Conservation (phyloP, 1,140 invertebrate species). For the Pygmarrhopalites habei region DNA sequence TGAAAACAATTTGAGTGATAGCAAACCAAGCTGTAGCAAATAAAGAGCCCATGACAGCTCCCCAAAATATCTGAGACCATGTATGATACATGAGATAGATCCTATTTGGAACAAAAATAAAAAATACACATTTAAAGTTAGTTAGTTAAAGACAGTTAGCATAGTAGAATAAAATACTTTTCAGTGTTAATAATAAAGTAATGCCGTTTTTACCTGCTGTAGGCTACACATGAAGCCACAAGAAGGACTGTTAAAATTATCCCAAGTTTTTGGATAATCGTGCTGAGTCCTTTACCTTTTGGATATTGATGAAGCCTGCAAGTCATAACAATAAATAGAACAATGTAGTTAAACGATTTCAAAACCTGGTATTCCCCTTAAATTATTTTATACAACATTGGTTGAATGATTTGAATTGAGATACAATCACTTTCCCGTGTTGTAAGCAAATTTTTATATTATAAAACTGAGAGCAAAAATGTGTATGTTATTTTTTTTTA, state of each 20-base stretch:
- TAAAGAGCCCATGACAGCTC: conserved; percentile 59
- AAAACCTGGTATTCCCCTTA: too few relatives aligned
- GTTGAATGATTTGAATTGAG: too few relatives aligned
- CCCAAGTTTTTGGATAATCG: conserved; percentile 37
- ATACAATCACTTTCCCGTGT: too few relatives aligned
- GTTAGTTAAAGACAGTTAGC: too few relatives aligned
- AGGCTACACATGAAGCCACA: conserved; percentile 44
- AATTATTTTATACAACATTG: too few relatives aligned
- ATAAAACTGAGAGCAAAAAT: neutral
- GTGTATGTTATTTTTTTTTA: conserved; percentile 44
- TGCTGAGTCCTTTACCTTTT: conserved; percentile 24
- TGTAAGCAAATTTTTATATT: too few relatives aligned
- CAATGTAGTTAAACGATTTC: too few relatives aligned
- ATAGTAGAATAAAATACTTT: too few relatives aligned
- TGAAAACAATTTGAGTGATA: conserved; percentile 68
- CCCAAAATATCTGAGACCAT: conserved; percentile 69
- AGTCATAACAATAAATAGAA: too few relatives aligned
- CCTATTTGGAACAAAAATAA: conserved; percentile 55
- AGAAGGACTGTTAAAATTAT: conserved; percentile 42
- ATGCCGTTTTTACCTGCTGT: conserved; percentile 44
- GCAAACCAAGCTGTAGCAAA: conserved; percentile 69
- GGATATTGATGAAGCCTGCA: conserved; percentile 35
- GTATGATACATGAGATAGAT: conserved; percentile 85
- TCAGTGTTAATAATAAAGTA: too few relatives aligned
- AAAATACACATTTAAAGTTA: conserved; percentile 49